Conservation (phyloP, 2,113 vertebrate species). For the Gymnarchus niloticus region DNA sequence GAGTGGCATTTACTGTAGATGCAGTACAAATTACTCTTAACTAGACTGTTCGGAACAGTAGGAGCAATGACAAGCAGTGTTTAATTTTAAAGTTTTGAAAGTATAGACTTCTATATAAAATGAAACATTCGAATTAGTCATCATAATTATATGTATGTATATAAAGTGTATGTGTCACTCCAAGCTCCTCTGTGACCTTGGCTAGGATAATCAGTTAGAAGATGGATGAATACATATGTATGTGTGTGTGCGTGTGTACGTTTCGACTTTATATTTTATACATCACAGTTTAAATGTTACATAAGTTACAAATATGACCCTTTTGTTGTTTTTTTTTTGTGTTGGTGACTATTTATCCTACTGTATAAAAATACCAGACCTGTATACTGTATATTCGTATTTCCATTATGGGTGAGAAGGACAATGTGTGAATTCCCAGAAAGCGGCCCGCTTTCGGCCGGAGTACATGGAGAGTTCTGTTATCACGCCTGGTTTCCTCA, state of each 20-base stretch:
- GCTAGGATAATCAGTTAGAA: no score
- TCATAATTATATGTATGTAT: no score
- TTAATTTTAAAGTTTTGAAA: neutral
- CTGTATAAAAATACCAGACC: neutral
- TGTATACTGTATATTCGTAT: neutral
- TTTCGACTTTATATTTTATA: neutral
- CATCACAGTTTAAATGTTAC: neutral
- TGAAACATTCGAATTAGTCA: neutral
- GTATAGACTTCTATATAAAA: neutral
- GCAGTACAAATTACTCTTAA: neutral
- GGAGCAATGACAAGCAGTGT: neutral
- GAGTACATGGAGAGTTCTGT: neutral
- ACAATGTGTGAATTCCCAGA: neutral
- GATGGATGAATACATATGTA: no score
- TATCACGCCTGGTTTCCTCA: neutral
- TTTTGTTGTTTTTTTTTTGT: neutral
- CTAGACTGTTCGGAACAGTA: neutral
- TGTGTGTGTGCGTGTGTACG: neutral
- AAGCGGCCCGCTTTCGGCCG: neutral
- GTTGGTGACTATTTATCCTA: neutral
- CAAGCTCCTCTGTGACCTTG: no score
- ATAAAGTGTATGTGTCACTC: no score
- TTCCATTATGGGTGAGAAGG: neutral
- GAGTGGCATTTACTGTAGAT: neutral
- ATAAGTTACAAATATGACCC: neutral